Conservation (phyloP, 2,888 invertebrate genomes). For the Cyclophora albipunctata region DNA sequence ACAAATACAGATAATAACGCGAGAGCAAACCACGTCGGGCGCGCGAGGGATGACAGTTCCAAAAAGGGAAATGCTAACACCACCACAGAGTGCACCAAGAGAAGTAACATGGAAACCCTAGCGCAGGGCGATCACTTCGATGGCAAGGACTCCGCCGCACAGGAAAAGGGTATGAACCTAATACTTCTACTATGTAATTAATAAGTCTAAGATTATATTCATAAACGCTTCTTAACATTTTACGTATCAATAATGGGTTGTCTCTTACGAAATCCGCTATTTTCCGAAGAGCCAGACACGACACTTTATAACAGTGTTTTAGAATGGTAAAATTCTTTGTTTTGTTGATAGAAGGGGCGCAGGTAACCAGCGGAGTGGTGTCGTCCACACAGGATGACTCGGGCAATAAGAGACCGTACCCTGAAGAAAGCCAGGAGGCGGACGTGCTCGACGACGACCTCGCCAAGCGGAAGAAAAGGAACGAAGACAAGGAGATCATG, state of each 20-base stretch:
- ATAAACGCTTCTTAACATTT: not conserved
- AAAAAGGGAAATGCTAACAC: slow-evolving; percentile 64
- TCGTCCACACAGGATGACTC: slow-evolving; percentile 60
- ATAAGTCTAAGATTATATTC: too few species aligned
- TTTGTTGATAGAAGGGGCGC: slow-evolving; percentile 28
- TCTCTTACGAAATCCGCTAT: too few species aligned
- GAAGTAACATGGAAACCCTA: slow-evolving; percentile 66
- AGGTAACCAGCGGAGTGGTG: slow-evolving; percentile 56
- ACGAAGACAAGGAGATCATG: slow-evolving; percentile 73
- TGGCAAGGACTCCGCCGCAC: slow-evolving; percentile 51
- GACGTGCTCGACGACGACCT: slow-evolving; percentile 79
- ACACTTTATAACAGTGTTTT: too few species aligned
- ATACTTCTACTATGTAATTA: too few species aligned
- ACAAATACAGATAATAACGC: slow-evolving; percentile 47
- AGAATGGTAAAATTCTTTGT: too few species aligned
- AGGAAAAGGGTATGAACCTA: slow-evolving; percentile 40
- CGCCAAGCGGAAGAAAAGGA: slow-evolving; percentile 83
- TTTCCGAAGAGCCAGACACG: too few species aligned
- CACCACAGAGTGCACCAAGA: slow-evolving; percentile 49
- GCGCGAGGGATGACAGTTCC: slow-evolving; percentile 65
- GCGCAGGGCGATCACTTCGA: slow-evolving; percentile 63
- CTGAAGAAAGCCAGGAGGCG: slow-evolving; percentile 71
- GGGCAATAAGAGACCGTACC: slow-evolving; percentile 36
- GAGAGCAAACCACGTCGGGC: slow-evolving; percentile 52
- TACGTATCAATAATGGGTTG: too few species aligned